Conservation (phyloP, 2,888 invertebrate species). For the Cryptus viduatorius region DNA sequence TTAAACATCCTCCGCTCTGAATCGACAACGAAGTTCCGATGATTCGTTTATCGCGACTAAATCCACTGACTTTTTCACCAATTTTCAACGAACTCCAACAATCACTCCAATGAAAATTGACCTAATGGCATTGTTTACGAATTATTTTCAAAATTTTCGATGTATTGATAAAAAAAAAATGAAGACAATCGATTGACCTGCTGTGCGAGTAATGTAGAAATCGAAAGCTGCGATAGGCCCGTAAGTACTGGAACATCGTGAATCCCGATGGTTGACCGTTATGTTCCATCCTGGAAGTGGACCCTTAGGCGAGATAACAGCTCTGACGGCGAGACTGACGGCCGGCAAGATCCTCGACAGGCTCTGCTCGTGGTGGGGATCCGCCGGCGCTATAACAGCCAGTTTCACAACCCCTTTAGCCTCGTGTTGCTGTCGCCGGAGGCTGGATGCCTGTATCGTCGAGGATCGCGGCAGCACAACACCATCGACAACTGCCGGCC, state of each 20-base stretch:
- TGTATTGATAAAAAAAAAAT: conserved; percentile 1
- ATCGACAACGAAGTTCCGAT: too few species aligned
- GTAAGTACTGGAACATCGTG: conserved; percentile 91
- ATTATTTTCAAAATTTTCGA: not conserved
- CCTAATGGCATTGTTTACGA: too few species aligned
- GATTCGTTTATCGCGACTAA: too few species aligned
- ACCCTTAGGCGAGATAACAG: conserved; percentile 87
- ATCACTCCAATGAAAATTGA: not conserved
- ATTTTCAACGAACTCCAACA: too few species aligned
- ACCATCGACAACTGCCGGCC: conserved; percentile 25
- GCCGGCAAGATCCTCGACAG: conserved; percentile 90
- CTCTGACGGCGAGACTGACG: conserved; percentile 89
- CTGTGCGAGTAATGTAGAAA: conserved; percentile 89
- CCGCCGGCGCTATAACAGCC: conserved; percentile 89
- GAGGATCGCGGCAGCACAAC: conserved; percentile 30
- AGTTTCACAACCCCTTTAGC: conserved; percentile 86
- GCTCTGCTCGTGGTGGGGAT: conserved; percentile 88
- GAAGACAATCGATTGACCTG: conserved; percentile 86
- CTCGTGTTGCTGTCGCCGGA: conserved; percentile 33
- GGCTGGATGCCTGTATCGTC: conserved; percentile 1
- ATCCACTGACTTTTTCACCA: too few species aligned
- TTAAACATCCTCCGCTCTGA: too few species aligned
- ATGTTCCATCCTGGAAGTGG: conserved; percentile 90
- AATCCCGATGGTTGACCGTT: conserved; percentile 90
- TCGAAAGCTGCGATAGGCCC: conserved; percentile 93